Evolutionary conservation across 1,140 invertebrate genomes (phyloP).

Genomic region (Nautilus pompilius): DNA sequence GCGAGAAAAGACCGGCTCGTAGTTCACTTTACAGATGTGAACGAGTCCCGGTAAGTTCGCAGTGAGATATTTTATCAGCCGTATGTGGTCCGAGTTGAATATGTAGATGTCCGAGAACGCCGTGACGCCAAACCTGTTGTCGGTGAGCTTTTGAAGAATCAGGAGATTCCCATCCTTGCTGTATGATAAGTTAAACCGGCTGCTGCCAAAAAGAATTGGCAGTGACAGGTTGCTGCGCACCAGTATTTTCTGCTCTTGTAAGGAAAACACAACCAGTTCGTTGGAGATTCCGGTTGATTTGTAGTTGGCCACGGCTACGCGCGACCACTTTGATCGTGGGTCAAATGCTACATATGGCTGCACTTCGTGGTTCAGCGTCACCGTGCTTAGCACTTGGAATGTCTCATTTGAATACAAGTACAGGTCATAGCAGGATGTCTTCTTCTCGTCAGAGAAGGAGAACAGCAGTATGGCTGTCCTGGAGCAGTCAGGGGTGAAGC

Average conservation of each 20-base stretch:
- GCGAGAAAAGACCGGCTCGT: slow-evolving; percentile 22
- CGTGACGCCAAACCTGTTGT: slow-evolving; percentile 21
- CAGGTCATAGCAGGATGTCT: slow-evolving; percentile 18
- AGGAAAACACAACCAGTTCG: slow-evolving; percentile 16
- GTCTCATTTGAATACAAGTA: slow-evolving; percentile 19
- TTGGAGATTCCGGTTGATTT: slow-evolving; percentile 8
- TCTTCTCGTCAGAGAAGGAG: background rate
- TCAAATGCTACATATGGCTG: slow-evolving; percentile 26
- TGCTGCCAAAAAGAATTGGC: slow-evolving; percentile 19
- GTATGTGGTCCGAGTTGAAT: slow-evolving; percentile 17
- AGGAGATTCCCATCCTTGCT: slow-evolving; percentile 18
- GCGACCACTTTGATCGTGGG: slow-evolving; percentile 19
- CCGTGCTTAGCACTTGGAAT: slow-evolving; percentile 1
- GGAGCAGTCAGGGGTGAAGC: slow-evolving; percentile 15
- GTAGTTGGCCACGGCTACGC: slow-evolving; percentile 24
- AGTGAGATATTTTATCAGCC: slow-evolving; percentile 19
- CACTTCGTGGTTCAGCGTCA: slow-evolving; percentile 21
- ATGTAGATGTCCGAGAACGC: slow-evolving; percentile 25
- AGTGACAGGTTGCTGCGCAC: slow-evolving; percentile 18
- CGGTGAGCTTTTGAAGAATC: slow-evolving; percentile 25
- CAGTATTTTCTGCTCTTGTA: slow-evolving; percentile 6
- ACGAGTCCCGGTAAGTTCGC: slow-evolving; percentile 16
- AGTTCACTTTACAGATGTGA: slow-evolving; percentile 20
- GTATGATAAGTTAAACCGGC: slow-evolving; percentile 19
- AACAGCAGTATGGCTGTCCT: slow-evolving; percentile 14